phyloP scores from a whole-genome alignment of 2,888 invertebrate species.

The Sinohyriopsis cumingii region DNA sequence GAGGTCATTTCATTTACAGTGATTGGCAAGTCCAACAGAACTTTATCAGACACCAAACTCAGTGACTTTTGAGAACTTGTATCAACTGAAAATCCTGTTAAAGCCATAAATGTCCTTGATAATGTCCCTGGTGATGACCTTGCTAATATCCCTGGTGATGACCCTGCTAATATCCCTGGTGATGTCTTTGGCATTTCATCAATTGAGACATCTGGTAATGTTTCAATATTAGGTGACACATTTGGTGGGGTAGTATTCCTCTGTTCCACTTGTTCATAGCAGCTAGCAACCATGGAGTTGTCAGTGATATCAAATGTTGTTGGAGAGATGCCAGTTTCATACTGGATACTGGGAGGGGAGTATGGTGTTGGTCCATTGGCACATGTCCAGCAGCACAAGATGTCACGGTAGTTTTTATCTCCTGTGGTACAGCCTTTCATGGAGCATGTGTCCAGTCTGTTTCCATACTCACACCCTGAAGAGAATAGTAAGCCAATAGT shows the following conservation, averaged over 20 bases:
- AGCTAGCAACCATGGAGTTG: constrained; percentile 3
- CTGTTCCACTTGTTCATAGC: too few relatives aligned
- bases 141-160: constrained; percentile 2
- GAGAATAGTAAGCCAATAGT: neutral
- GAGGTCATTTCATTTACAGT: too few relatives aligned
- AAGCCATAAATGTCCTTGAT: neutral
- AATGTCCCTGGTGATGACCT: neutral
- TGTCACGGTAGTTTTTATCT: constrained; percentile 5
- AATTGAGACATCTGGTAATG: constrained; percentile 9
- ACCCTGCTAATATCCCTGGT: neutral
- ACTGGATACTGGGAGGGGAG: constrained; percentile 24
- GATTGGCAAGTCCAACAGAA: too few relatives aligned
- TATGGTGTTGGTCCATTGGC: constrained; percentile 25
- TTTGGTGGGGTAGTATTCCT: too few relatives aligned
- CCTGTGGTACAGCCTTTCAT: constrained; percentile 11
- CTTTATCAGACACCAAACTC: neutral
- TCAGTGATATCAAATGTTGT: constrained; percentile 33
- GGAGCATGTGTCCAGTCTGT: constrained; percentile 16
- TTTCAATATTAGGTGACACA: too few relatives aligned
- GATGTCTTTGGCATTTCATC: constrained; percentile 42
- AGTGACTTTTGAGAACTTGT: too few relatives aligned
- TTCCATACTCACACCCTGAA: constrained; percentile 28
- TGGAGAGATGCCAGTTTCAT: constrained; percentile 42
- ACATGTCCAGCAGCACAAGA: constrained; percentile 28
- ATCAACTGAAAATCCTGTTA: neutral